phyloP scores from a whole-genome alignment of 1,140 invertebrate genomes.

The Papilio polyxenes region DNA sequence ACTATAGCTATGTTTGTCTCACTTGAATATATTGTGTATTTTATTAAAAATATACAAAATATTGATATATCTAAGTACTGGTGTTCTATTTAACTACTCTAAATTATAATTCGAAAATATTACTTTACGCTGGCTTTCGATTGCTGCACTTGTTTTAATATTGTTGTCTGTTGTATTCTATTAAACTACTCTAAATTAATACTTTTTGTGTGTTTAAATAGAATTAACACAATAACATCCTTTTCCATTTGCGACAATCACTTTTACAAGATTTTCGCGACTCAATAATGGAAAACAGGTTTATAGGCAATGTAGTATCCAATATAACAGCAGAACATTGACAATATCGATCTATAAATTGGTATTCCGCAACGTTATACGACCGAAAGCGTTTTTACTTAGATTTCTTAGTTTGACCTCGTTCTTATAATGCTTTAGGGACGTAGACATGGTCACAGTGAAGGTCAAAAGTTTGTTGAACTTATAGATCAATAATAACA shows the following conservation, averaged over 20 bases:
- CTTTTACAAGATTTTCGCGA: neutral
- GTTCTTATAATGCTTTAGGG: neutral
- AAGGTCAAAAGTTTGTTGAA: slow-evolving; percentile 1
- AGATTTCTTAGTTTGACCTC: slow-evolving; percentile 30
- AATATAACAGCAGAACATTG: neutral
- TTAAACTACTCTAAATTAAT: too few relatives aligned
- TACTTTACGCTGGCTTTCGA: too few relatives aligned
- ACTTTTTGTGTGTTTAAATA: too few relatives aligned
- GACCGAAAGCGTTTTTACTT: slow-evolving; percentile 9
- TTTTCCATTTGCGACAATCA: neutral
- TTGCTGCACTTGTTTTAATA: too few relatives aligned
- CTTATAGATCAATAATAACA: neutral
- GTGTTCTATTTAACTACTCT: too few relatives aligned
- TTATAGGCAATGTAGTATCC: neutral
- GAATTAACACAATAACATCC: neutral
- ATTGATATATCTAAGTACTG: too few relatives aligned
- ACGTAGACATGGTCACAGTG: neutral
- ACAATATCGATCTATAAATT: neutral
- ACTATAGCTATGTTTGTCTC: neutral
- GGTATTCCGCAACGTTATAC: neutral
- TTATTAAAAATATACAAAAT: neutral
- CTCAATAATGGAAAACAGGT: neutral
- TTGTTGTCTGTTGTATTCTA: too few relatives aligned
- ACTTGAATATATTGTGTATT: neutral
- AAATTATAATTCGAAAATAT: too few relatives aligned